Base-by-base conservation (phyloP, 35 echinoderm and acorn worm species). In the Stichopus chloronotus region DNA sequence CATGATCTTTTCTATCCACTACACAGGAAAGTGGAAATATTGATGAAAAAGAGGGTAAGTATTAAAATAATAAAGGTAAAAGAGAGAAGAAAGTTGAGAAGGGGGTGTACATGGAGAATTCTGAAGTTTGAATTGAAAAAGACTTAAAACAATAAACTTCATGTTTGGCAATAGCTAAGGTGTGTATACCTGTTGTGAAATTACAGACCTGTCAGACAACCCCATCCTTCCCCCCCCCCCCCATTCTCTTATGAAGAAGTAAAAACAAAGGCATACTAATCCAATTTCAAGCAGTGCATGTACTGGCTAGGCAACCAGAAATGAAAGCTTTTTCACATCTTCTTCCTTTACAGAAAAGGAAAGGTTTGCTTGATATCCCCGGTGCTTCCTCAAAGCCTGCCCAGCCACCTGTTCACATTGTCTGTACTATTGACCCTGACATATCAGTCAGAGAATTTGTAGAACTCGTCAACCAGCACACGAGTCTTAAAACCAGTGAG, bases 381-480 rank as follows among this genome's bases (percentile, higher is more conserved):
- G 55, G 65, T 72, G 22, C 79, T 25, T 25, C 53, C 52, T 81
- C 93, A 81, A 30, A 57, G 7, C 91, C 87, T 5, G 87, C 92
- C 8, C 93, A 96, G 61, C 52, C 87, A 24, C 87, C 87, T 53
- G 87, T 89, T 53, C 95, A 96, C 78, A 91, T 96, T 20, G 86
- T 94, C 30, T 94, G 95, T 57, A 96, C 90, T 8, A 91, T 96
- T 57, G 76, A 94, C 90, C 95, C 95, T 21, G 83, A 94, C 53
- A 96, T 96, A 19, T 94, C 95, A 92, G 90, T 94, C 59, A 56
- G 88, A 88, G 93, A 96, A 69, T 96, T 96, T 71, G 59, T 96
- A 11, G 61, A 90, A 72, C 88, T 94, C 21, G 94, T 96, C 14
- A 92, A 92, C 63, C 56, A 72, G 7, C 90, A 72, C 57, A 54